Evolutionary conservation across 2,888 invertebrate species (phyloP).

Genomic region (Daptonema setosum): DNA sequence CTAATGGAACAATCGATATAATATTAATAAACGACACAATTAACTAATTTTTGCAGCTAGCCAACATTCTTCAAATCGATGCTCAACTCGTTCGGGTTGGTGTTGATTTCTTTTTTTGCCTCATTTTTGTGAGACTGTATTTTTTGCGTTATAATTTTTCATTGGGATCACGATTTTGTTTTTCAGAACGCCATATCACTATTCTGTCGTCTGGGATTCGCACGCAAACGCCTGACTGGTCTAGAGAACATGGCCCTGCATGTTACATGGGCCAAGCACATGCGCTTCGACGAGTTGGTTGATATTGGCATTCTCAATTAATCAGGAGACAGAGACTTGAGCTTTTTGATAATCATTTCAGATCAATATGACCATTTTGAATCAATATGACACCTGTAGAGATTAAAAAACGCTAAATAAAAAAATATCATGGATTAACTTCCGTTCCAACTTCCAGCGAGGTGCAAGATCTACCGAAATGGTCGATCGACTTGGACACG

Average conservation of each 20-base stretch:
- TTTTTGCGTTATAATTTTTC: not conserved
- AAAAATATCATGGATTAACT: not conserved
- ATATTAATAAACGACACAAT: too few relatives aligned
- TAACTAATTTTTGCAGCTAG: constrained; percentile 3
- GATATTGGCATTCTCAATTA: not conserved
- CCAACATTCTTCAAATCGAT: not conserved
- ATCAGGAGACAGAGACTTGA: too few relatives aligned
- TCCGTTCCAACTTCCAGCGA: too few relatives aligned
- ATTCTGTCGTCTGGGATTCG: constrained; percentile 78
- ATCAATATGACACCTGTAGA: not conserved
- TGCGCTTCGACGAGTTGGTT: constrained; percentile 1
- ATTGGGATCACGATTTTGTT: not conserved
- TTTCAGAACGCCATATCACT: constrained; percentile 60
- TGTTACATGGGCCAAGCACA: constrained; percentile 11
- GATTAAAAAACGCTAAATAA: not conserved
- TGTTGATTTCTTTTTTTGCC: not conserved
- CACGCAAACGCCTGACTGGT: constrained; percentile 43
- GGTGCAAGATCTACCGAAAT: not conserved
- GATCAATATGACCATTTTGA: too few relatives aligned
- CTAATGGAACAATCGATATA: too few relatives aligned
- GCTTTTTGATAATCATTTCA: not conserved
- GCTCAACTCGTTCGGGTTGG: not conserved
- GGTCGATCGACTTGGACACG: not conserved
- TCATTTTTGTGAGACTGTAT: not conserved
- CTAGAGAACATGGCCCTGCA: constrained; percentile 16